Evolutionary conservation across 2,888 invertebrate genomes (phyloP).

Genomic region (Lutraria lutraria): DNA sequence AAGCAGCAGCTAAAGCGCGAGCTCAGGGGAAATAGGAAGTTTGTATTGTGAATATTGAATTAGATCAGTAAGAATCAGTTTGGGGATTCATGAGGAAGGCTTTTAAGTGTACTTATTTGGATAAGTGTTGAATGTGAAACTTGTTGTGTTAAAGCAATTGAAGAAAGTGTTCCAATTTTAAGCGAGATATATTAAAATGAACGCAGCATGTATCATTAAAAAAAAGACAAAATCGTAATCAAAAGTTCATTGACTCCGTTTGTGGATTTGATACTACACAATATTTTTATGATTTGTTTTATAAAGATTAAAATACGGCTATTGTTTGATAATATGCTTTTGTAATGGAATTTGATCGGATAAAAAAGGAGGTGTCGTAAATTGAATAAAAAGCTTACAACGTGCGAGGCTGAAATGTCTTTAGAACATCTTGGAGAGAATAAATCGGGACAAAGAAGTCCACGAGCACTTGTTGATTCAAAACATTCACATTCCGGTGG

Average conservation of each 20-base stretch:
- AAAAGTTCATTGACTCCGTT: background rate
- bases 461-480: slow-evolving; percentile 10
- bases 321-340: background rate
- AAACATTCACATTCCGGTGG: slow-evolving; percentile 49
- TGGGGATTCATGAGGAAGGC: background rate
- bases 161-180: background rate
- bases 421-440: slow-evolving; percentile 22
- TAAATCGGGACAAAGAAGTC: slow-evolving; percentile 35
- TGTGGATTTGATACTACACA: background rate
- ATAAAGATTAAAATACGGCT: background rate
- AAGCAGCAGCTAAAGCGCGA: background rate
- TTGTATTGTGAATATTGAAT: background rate
- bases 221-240: background rate
- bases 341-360: background rate
- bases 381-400: background rate
- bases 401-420: background rate
- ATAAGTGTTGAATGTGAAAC: background rate
- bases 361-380: background rate
- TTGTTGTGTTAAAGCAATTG: background rate
- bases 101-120: background rate
- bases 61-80: background rate
- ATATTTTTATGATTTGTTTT: background rate
- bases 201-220: no score
- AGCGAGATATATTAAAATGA: no score
- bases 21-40: background rate